Percentiles rank a stretch among this genome's conserved stretches.
Evolutionary conservation across 2,888 invertebrate genomes (phyloP).

Genomic region (Ischnus inquisitorius): DNA sequence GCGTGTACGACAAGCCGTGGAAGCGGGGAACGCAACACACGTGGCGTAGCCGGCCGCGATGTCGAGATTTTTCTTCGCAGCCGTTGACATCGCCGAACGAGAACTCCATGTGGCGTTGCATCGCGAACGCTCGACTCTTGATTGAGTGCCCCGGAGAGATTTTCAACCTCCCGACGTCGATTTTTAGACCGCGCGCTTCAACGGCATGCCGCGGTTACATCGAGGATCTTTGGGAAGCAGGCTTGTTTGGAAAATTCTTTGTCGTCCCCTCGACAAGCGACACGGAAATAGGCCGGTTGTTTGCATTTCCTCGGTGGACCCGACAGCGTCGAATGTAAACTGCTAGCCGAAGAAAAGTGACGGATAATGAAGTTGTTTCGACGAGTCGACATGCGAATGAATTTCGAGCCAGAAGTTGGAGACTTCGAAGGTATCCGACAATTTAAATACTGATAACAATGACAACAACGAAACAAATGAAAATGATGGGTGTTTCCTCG

Average conservation of each 20-base stretch:
- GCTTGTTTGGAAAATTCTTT: conserved; percentile 53
- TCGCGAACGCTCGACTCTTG: conserved; percentile 45
- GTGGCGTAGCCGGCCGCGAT: conserved; percentile 31
- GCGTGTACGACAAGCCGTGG: neutral
- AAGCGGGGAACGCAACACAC: neutral
- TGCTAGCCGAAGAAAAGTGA: conserved; percentile 22
- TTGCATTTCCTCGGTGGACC: conserved; percentile 27
- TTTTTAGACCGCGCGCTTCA: conserved; percentile 48
- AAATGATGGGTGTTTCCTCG: too few species aligned
- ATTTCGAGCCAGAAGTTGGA: too few species aligned
- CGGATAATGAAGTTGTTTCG: conserved; percentile 19
- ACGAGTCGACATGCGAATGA: neutral
- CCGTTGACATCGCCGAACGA: conserved; percentile 62
- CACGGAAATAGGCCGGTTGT: conserved; percentile 55
- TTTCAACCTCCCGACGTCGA: conserved; percentile 52
- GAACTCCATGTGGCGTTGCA: conserved; percentile 58
- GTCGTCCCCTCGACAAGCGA: conserved; percentile 33
- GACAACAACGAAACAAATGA: too few species aligned
- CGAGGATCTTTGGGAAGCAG: neutral
- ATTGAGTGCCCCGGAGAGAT: conserved; percentile 50
- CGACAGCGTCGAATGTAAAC: conserved; percentile 36
- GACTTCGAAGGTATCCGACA: too few species aligned
- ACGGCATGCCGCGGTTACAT: conserved; percentile 4
- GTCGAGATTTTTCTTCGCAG: conserved; percentile 51
- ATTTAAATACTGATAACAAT: too few species aligned